Evolutionary conservation across 2,797 vertebrate species (phyloP), one percentile per base, ranked within the genome.

Genomic region (Chelmon rostratus): DNA sequence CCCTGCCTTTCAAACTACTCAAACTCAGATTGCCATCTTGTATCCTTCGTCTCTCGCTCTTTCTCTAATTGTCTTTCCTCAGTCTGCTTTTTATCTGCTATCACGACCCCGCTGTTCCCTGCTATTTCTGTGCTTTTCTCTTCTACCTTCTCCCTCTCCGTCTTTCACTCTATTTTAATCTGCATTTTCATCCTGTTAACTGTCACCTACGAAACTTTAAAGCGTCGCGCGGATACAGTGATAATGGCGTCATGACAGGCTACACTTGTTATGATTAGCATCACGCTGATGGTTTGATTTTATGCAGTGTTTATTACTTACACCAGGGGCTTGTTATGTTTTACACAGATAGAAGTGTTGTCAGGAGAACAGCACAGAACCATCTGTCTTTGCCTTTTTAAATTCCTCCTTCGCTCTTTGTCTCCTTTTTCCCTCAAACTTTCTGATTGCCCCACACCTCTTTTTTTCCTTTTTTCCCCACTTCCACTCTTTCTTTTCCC

Each of bases 241-340:
- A 89, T 87, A 83, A 87, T 78, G 72, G 73, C 81, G 47, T 78
- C 81, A 65, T 73, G 89, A 87, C 86, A 82, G 72, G 76, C 81
- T 83, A 77, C 90, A 87, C 86, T 88, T 87, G 88, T 85, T 71
- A 70, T 82, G 88, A 91, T 93, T 88, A 88, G 59, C 83, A 59
- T 69, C 86, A 8, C 68, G 89, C 82, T 86, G 87, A 81, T 85
- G 82, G 79, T 84, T 83, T 79, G 83, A 87, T 89, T 90, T 92
- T 89, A 92, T 88, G 89, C 81, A 50, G 86, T 49, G 85, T 91
- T 93, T 88, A 93, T 89, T 82, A 76, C 81, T 75, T 69, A 66
- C 91, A 89, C 80, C 15, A 15, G 86, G 79, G 91, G 85, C 84
- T 90, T 91, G 88, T 91, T 91, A 88, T 82, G 77, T 84, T 91